Conservation (phyloP, 2,797 vertebrate species). For the Aulostomus chinensis region DNA sequence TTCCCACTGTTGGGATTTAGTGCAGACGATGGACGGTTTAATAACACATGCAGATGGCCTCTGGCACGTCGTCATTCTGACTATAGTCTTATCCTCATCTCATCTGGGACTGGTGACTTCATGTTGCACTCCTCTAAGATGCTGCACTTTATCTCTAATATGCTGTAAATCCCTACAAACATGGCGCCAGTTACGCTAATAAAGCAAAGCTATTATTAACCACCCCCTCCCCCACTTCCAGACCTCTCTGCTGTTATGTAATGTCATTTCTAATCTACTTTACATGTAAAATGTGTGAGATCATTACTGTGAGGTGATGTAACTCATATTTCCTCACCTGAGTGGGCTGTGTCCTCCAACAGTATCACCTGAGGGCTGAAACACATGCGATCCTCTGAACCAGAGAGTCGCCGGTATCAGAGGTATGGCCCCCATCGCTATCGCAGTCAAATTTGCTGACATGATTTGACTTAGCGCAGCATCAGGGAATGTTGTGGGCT, state of each 20-base stretch:
- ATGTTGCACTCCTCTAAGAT: conserved; percentile 50
- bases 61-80: conserved; percentile 57
- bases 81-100: conserved; percentile 46
- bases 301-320: conserved; percentile 18
- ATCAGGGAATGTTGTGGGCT: no score
- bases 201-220: conserved; percentile 33
- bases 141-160: conserved; percentile 35
- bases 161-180: conserved; percentile 44
- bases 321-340: conserved; percentile 22
- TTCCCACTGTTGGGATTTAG: conserved; percentile 74
- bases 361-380: conserved; percentile 38
- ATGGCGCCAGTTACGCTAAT: conserved; percentile 42
- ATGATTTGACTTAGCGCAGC: background rate
- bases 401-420: no score
- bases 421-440: no score
- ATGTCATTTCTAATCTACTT: conserved; percentile 42
- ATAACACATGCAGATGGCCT: conserved; percentile 72
- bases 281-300: conserved; percentile 17
- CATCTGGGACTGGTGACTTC: conserved; percentile 56
- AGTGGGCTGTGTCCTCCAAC: conserved; percentile 24
- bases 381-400: no score
- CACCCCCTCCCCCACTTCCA: conserved; percentile 20
- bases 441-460: no score
- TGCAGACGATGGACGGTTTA: conserved; percentile 54
- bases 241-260: conserved; percentile 45